Base-by-base conservation (phyloP, 2,888 invertebrate species). In the Trissoscelio sp. region DNA sequence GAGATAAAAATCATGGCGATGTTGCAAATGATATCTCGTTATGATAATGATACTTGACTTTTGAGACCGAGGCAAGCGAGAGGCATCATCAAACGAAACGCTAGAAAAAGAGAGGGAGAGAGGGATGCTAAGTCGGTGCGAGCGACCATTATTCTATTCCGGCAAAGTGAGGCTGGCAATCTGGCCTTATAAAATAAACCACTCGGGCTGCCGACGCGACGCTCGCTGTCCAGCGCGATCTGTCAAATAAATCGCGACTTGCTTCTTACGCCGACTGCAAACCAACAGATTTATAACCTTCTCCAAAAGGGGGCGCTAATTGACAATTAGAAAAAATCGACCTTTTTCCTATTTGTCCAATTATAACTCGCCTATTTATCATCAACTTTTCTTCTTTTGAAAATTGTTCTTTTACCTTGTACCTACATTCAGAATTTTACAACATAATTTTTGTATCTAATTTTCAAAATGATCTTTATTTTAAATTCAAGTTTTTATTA, bases 151-250 rank as follows among this genome's bases (percentile, higher is more conserved):
- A 90, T 90, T 89, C 89, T 89, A 89, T 90, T 90, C 89, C 86
- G 87, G 85, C 88, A 87, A 86, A 88, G 88, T 85, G 88, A 88
- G 85, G 86, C 84, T 86, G 88, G 87, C 89, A 90, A 90, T 90
- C 89, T 89, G 87, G 88, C 84, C 88, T 89, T 90, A 89, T 89
- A 89, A 90, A 90, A 88, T 88, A 87, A 88, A 88, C 88, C 88
- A 87, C 88, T 88, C 86, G 82, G 84, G 85, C 83, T 82, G 70
- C 70, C 78, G 79, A 79, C 58, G 75, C 84, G 79, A 83, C 81
- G 82, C 82, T 82, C 75, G 78, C 81, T 83, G 86, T 83, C 87
- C 86, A 85, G 84, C 81, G 86, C 86, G 88, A 89, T 88, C 88
- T 89, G 88, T 89, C 89, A 89, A 89, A 89, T 89, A 89, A 89